Evolutionary conservation across 1,140 invertebrate genomes (phyloP), one percentile per base, ranked within the genome.

Genomic region (Radopholus similis): DNA sequence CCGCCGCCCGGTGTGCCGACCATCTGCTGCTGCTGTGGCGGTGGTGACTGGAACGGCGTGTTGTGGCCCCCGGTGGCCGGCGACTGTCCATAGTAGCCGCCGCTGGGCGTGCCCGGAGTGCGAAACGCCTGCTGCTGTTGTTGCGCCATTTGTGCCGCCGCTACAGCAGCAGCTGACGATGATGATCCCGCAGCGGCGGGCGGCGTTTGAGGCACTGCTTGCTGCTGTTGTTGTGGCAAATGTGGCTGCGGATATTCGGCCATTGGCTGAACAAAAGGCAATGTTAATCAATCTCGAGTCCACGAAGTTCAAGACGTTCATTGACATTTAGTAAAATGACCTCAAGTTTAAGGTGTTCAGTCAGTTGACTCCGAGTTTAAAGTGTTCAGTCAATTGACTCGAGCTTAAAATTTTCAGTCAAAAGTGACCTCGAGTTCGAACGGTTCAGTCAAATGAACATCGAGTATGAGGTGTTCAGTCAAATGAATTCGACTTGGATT

Each of bases 21-120:
- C 38, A 42, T 47, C 32, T 62, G 58, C n/a, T 60, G 49, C 15
- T 51, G 59, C 34, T 62, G 59, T 11, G 59, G 40, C 3, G 38
- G 59, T n/a, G 59, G 59, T 23, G 59, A 62, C 40, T 62, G 49
- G 18, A 62, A 62, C 23, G 59, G 59, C 49, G 59, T 26, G 21
- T 28, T 51, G 15, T 28, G 30, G 1, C 23, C 30, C 47, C 23
- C 40, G 18, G 40, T 47, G 32, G 59, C 59, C 11, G 59, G 59
- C 8, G 59, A 62, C 21, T 62, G 38, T 30, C 40, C 42, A 62
- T 30, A 62, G 30, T 42, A 62, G 32, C 1, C 35, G 26, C 35
- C 30, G 13, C 35, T n/a, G 30, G 64, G 64, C 56, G 64, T 66
- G 6, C 64, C 56, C 4, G 64, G 30, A 23, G 56, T 62, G 28